These are phyloP conservation scores for Lepus timidus DNA, from an alignment of 2,113 vertebrate genomes.

Conservation along the genomic window DNA sequence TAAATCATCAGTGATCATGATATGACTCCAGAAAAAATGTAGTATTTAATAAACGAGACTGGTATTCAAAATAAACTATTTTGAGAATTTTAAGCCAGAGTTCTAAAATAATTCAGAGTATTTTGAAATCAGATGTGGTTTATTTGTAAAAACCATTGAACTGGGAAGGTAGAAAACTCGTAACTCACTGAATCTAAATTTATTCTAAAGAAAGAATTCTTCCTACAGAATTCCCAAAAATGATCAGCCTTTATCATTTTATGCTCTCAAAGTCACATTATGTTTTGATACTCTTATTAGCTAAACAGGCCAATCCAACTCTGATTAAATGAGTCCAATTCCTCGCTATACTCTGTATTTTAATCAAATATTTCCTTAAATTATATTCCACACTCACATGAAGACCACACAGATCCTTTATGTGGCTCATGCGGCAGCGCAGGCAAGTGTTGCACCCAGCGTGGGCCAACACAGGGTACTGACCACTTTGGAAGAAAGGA, in stretches of 20 bases:
- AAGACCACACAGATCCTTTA: too few relatives aligned
- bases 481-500: too few relatives aligned
- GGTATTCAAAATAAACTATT: neutral
- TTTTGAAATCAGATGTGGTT: slow-evolving; percentile 11
- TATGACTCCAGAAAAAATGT: neutral
- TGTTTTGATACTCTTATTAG: neutral
- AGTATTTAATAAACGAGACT: neutral
- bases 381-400: neutral
- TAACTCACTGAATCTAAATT: neutral
- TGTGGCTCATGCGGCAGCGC: too few relatives aligned
- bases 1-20: neutral
- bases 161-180: neutral
- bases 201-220: neutral
- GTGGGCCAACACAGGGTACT: too few relatives aligned
- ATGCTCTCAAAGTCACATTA: neutral
- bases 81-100: neutral
- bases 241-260: neutral
- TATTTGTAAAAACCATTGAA: neutral
- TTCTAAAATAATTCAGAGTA: neutral
- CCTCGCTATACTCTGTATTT: neutral
- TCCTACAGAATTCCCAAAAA: neutral
- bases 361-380: neutral
- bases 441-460: too few relatives aligned
- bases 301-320: neutral
- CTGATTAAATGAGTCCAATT: neutral